Conservation (phyloP, 2,113 vertebrate genomes). For the Pachypanchax playfairii region DNA sequence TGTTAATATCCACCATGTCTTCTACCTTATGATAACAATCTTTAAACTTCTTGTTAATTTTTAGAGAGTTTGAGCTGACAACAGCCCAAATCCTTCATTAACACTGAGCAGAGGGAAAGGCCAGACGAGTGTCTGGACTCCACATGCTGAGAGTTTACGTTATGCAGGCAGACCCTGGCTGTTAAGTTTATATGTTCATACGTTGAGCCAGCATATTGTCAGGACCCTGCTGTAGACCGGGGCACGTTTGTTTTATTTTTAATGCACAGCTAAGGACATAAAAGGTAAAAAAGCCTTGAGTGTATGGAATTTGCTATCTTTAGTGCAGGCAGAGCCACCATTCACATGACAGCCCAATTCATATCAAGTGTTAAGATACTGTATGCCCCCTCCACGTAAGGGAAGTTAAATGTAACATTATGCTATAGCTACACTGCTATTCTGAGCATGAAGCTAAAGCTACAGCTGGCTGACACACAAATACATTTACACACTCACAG, state of each 20-base stretch:
- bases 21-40: background rate
- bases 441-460: slow-evolving; percentile 55
- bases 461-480: slow-evolving; percentile 56
- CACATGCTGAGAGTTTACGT: slow-evolving; percentile 69
- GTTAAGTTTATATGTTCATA: slow-evolving; percentile 66
- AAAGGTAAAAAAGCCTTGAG: slow-evolving; percentile 68
- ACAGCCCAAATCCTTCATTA: slow-evolving; percentile 26
- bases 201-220: slow-evolving; percentile 48
- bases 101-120: slow-evolving; percentile 21
- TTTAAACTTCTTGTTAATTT: background rate
- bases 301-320: slow-evolving; percentile 74
- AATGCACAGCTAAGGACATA: slow-evolving; percentile 73
- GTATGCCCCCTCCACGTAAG: slow-evolving; percentile 55
- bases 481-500: background rate
- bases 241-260: slow-evolving; percentile 76
- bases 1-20: too few relatives aligned
- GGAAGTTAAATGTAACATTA: slow-evolving; percentile 67
- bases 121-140: slow-evolving; percentile 59
- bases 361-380: slow-evolving; percentile 73
- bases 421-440: slow-evolving; percentile 64
- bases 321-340: slow-evolving; percentile 69
- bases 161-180: slow-evolving; percentile 54
- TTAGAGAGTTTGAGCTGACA: background rate
- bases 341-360: slow-evolving; percentile 65
- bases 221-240: slow-evolving; percentile 42